phyloP scores from a whole-genome alignment of 2,113 vertebrate genomes.

The Nanorana parkeri region DNA sequence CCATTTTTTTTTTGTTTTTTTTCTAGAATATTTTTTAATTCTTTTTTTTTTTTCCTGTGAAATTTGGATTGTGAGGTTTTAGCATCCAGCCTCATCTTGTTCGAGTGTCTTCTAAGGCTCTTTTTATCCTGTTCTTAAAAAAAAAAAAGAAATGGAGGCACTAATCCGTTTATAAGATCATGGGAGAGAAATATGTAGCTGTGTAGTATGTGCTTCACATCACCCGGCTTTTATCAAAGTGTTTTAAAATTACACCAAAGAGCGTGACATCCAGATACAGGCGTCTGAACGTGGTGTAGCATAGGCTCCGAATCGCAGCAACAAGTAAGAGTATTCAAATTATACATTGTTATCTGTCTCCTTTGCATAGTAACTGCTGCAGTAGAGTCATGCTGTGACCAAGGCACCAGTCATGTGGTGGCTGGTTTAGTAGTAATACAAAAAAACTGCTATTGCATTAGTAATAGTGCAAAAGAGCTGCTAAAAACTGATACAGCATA shows the following conservation, averaged over 20 bases:
- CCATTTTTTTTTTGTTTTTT: background rate
- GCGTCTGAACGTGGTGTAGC: background rate
- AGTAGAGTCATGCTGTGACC: background rate
- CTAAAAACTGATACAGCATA: too few species aligned
- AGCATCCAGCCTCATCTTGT: constrained; percentile 1
- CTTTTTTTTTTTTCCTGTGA: background rate
- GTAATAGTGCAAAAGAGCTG: too few species aligned
- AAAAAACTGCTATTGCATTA: too few species aligned
- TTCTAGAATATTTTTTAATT: too few species aligned
- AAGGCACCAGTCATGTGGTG: too few species aligned
- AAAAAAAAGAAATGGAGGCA: constrained; percentile 32
- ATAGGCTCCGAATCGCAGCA: background rate
- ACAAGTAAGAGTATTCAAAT: background rate
- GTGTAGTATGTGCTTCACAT: background rate
- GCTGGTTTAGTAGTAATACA: too few species aligned
- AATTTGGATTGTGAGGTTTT: background rate
- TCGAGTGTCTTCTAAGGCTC: constrained; percentile 1
- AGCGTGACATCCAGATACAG: background rate
- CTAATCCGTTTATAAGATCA: constrained; percentile 41
- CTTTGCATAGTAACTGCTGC: background rate
- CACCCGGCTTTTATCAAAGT: constrained; percentile 9
- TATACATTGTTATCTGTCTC: background rate
- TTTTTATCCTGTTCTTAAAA: constrained; percentile 29
- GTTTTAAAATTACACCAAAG: background rate
- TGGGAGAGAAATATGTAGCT: constrained; percentile 23